Conservation (phyloP, 2,113 vertebrate species). For the Barnardius zonarius region DNA sequence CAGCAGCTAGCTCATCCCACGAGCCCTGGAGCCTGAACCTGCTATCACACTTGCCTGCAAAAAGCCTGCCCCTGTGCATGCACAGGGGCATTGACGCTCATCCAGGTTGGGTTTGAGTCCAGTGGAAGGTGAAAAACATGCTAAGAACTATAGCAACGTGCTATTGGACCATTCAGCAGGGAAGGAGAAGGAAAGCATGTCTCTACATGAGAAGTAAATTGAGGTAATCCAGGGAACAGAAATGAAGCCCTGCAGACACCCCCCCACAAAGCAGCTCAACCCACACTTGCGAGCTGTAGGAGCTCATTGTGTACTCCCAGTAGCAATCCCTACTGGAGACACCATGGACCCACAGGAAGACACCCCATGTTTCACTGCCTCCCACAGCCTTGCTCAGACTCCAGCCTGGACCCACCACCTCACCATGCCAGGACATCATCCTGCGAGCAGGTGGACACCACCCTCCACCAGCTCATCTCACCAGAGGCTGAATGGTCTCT, state of each 20-base stretch:
- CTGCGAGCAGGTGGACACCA: not conserved
- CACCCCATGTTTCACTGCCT: not conserved
- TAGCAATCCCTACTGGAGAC: not conserved
- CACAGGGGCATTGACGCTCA: not conserved
- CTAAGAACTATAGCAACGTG: not conserved
- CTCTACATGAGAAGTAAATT: fast-evolving
- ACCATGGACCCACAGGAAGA: not conserved
- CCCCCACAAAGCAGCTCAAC: not conserved
- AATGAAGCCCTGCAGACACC: not conserved
- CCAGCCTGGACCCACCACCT: not conserved
- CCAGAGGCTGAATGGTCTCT: not conserved
- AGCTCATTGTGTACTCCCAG: not conserved
- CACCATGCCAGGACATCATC: fast-evolving
- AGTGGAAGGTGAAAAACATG: not conserved
- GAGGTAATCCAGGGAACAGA: not conserved
- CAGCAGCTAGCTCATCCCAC: not conserved
- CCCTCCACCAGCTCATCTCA: not conserved
- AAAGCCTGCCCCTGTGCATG: not conserved
- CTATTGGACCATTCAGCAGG: not conserved
- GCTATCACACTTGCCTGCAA: not conserved
- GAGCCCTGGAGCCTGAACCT: not conserved
- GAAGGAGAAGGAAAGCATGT: not conserved
- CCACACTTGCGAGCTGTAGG: not conserved
- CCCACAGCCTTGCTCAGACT: not conserved
- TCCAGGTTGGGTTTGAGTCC: not conserved